Base-by-base conservation (phyloP, 1,140 invertebrate genomes). In the Caenorhabditis brenneri region DNA sequence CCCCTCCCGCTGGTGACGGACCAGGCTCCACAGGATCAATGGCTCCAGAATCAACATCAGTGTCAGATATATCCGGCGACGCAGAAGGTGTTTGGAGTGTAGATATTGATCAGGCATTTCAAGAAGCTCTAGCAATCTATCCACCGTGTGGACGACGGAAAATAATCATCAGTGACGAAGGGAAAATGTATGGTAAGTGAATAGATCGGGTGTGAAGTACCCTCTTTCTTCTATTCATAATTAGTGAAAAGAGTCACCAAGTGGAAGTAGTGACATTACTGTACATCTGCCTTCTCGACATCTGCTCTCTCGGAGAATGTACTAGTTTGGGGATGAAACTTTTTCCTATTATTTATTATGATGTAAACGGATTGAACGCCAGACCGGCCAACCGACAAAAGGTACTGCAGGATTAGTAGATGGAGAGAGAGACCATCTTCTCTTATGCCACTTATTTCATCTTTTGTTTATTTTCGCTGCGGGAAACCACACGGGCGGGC, bases 161-260 rank as follows among this genome's bases (percentile, higher is more conserved):
- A 93, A 99, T 99, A 91, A 99, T 99, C 88, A 94, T 99, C 87
- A 98, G 96, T 84, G 98, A 99, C 92, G 97, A 99, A 93, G 98
- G 98, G 91, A 99, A 99, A 94, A 99, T 99, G 98, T 99, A 99
- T 93, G 97, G 97, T 99, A 93, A 96, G 96, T 95, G 31, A 48
- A 46, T 16, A 29, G 36, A 33, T 12, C 2, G 24, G 27, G 33
- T 6, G 22, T 12, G 53, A 55, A 55, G 24, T 46, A 19, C 10
- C 51, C 12, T n/a, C n/a, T n/a, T n/a, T n/a, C n/a, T 36, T 58
- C 82, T 83, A 78, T 33, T 31, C 15, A 87, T 42, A 79, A 31
- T 55, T 49, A 49, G 46, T 82, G 69, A 55, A 31, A 49, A 81
- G 55, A 84, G 42, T 55, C 31, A 46, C 24, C 36, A 42, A 55